These are phyloP conservation scores for Drosophila pegasa DNA, from an alignment of 2,888 invertebrate species.

Conservation along the genomic window DNA sequence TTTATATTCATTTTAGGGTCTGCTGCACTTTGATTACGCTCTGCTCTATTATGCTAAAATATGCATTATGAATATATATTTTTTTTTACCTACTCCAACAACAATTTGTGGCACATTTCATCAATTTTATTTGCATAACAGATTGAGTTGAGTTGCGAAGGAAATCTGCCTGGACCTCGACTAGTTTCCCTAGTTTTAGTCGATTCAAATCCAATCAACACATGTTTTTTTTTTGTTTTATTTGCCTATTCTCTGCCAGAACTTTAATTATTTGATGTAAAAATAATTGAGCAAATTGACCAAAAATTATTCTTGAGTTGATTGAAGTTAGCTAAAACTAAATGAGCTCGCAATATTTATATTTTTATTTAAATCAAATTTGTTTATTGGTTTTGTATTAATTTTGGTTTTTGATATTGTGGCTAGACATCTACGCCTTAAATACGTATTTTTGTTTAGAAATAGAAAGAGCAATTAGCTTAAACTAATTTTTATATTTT, in stretches of 20 bases:
- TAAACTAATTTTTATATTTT: too few relatives aligned
- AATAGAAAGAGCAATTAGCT: too few relatives aligned
- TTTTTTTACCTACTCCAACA: not conserved
- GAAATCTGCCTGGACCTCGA: not conserved
- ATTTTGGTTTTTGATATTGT: not conserved
- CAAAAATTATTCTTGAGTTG: not conserved
- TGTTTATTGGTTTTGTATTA: not conserved
- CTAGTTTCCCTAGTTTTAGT: not conserved
- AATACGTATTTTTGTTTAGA: too few relatives aligned
- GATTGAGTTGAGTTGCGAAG: not conserved
- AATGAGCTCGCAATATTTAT: not conserved
- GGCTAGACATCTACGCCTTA: too few relatives aligned
- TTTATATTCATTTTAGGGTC: conserved; percentile 1
- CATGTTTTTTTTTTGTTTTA: not conserved
- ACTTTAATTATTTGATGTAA: not conserved
- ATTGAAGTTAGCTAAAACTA: not conserved
- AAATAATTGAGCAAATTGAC: not conserved
- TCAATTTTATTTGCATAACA: not conserved
- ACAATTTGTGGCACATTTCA: not conserved
- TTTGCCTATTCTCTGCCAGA: not conserved
- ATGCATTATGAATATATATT: not conserved
- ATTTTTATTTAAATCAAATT: not conserved
- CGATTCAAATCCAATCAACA: not conserved
- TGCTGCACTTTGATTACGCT: not conserved
- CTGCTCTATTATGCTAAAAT: too few relatives aligned